Conservation (phyloP, 2,113 vertebrate genomes). For the Nothoprocta perdicaria region DNA sequence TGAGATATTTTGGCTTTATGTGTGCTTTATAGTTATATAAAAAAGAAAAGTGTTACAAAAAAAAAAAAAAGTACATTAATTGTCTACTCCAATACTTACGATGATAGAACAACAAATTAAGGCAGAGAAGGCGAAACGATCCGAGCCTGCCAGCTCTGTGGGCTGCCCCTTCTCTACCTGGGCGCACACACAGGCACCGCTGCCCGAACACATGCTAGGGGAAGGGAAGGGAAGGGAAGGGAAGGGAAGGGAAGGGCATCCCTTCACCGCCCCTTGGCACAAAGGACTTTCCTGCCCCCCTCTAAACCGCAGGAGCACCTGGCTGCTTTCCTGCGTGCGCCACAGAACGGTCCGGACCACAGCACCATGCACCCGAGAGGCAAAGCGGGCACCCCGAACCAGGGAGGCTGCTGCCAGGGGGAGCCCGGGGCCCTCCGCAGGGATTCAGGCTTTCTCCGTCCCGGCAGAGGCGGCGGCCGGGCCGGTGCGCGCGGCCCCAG, state of each 20-base stretch:
- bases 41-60: not conserved
- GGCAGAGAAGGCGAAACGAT: not conserved
- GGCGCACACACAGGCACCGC: not conserved
- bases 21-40: not conserved
- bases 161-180: not conserved
- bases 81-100: not conserved
- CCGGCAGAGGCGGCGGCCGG: not conserved
- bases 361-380: not conserved
- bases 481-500: conserved; percentile 33
- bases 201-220: not conserved
- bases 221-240: too few species aligned
- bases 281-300: not conserved
- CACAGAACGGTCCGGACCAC: conserved; percentile 16
- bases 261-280: not conserved
- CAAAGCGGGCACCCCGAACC: conserved; percentile 39
- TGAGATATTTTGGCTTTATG: not conserved
- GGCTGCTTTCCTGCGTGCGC: conserved; percentile 1
- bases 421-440: conserved; percentile 57
- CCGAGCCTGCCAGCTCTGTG: not conserved
- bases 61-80: not conserved
- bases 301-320: not conserved
- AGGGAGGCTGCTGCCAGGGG: conserved; percentile 20
- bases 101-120: not conserved
- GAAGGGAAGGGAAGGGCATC: too few species aligned
- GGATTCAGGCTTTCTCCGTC: not conserved